Percentiles rank a stretch among this genome's conserved stretches.
Evolutionary conservation across 2,797 vertebrate genomes (phyloP).

Genomic region (Darevskia nairensis): DNA sequence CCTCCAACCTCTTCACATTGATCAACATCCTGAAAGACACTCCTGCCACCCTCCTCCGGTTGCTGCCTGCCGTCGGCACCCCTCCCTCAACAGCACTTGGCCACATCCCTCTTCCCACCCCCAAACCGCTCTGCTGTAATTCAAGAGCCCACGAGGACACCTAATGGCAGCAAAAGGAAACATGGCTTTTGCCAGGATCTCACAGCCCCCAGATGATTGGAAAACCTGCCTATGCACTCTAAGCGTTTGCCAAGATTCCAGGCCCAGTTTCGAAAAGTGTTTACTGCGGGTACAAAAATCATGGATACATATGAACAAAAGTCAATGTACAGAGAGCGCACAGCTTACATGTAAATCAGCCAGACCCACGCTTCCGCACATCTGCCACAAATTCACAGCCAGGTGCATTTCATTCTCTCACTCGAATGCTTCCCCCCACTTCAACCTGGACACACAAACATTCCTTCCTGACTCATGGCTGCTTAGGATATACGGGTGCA

Average conservation of each 20-base stretch:
- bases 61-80: not conserved
- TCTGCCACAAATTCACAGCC: not conserved
- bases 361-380: not conserved
- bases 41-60: not conserved
- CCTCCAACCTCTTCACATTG: not conserved
- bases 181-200: conserved; percentile 33
- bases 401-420: not conserved
- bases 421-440: not conserved
- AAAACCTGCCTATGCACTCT: conserved; percentile 63
- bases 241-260: conserved; percentile 64
- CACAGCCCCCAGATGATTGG: conserved; percentile 37
- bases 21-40: not conserved
- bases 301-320: not conserved
- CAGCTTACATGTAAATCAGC: not conserved
- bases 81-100: not conserved
- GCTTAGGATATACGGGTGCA: conserved; percentile 19
- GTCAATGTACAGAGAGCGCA: not conserved
- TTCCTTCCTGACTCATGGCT: not conserved
- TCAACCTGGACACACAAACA: not conserved
- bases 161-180: conserved; percentile 70
- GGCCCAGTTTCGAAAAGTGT: conserved; percentile 63
- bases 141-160: conserved; percentile 61
- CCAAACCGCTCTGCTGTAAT: not conserved
- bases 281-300: conserved; percentile 58
- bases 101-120: conserved; percentile 1